Conservation (phyloP, 2,888 invertebrate genomes). For the Stegana nigrithorax region DNA sequence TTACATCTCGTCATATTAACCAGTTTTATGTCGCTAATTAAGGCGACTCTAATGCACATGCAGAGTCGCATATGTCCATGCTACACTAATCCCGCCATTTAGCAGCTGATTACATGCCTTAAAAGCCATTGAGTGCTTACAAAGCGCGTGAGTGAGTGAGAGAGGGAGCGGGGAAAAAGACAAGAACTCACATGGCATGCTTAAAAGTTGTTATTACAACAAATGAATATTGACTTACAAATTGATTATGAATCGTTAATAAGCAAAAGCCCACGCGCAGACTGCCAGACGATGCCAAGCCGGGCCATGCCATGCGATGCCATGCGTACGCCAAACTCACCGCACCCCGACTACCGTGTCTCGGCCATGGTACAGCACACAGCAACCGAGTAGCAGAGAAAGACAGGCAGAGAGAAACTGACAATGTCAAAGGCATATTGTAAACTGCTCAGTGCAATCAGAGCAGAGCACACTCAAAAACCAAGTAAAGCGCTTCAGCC, state of each 20-base stretch:
- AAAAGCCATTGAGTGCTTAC: too few relatives aligned
- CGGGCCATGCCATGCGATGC: conserved; percentile 11
- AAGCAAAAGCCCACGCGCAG: conserved; percentile 52
- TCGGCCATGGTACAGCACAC: neutral
- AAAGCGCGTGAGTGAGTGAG: too few relatives aligned
- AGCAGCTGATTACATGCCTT: too few relatives aligned
- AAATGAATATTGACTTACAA: conserved; percentile 55
- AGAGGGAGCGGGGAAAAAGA: too few relatives aligned
- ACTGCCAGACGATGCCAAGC: conserved; percentile 28
- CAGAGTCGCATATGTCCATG: too few relatives aligned
- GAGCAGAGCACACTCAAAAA: neutral
- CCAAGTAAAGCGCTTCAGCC: conserved; percentile 20
- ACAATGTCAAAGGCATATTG: neutral
- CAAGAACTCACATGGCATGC: too few relatives aligned
- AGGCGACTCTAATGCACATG: too few relatives aligned
- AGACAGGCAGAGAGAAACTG: neutral
- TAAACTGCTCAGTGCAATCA: conserved; percentile 10
- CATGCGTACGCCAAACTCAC: neutral
- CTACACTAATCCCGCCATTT: too few relatives aligned
- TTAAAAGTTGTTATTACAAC: conserved; percentile 56
- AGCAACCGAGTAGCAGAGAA: too few relatives aligned
- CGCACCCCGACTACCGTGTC: too few relatives aligned
- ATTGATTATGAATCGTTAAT: conserved; percentile 56
- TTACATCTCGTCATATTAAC: too few relatives aligned
- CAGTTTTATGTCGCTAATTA: too few relatives aligned